Evolutionary conservation across 2,113 vertebrate genomes (phyloP).

Genomic region (Seriola dumerili): DNA sequence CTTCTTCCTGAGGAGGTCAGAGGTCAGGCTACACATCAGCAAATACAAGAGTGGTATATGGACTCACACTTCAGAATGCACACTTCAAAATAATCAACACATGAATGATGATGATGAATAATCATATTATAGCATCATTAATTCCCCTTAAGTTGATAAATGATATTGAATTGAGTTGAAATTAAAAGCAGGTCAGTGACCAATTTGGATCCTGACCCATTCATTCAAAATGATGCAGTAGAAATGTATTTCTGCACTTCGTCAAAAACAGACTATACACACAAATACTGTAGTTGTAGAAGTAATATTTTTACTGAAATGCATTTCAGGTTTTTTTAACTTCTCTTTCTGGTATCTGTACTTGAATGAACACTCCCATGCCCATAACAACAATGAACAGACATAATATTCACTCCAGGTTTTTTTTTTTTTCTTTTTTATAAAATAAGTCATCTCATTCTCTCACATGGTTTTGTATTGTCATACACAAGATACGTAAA

Average conservation of each 20-base stretch:
- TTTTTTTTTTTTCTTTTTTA: conserved; percentile 69
- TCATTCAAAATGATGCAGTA: neutral
- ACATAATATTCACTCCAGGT: conserved; percentile 42
- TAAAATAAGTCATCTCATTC: conserved; percentile 78
- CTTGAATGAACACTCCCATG: neutral
- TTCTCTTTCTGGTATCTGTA: neutral
- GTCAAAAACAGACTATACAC: neutral
- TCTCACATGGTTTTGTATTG: conserved; percentile 65
- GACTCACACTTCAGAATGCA: no score
- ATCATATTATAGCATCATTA: neutral
- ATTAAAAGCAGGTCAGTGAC: neutral
- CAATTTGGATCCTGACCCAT: neutral
- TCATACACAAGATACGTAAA: conserved; percentile 70
- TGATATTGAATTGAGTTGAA: neutral
- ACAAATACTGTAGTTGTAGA: neutral
- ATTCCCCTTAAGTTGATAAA: neutral
- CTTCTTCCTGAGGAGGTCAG: no score
- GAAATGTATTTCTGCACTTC: neutral
- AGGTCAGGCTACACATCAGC: no score
- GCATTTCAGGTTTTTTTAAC: neutral
- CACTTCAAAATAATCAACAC: no score
- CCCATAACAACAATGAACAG: conserved; percentile 38
- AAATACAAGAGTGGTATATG: no score
- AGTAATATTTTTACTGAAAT: neutral
- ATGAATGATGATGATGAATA: no score